Evolutionary conservation across 92 coral and sea anemone species (phyloP).

Genomic region (Epizoanthus ramosus): DNA sequence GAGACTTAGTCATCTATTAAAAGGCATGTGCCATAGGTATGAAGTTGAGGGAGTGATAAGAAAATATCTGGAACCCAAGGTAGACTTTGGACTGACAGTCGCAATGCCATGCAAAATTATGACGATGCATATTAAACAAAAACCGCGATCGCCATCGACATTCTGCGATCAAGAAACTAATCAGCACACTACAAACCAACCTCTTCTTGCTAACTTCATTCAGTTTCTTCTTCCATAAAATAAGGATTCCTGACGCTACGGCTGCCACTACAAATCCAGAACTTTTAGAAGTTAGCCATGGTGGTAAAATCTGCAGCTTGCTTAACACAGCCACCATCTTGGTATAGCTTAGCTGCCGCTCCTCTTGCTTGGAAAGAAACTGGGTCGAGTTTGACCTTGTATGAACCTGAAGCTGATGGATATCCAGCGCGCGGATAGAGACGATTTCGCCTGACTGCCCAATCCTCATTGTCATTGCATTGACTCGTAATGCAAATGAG

Average conservation of each 20-base stretch:
- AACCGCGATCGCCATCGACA: not conserved
- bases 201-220: slow-evolving; percentile 39
- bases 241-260: slow-evolving; percentile 37
- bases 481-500: no score
- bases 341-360: slow-evolving; percentile 35
- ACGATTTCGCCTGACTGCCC: no score
- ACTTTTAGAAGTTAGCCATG: slow-evolving; percentile 41
- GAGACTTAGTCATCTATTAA: not conserved
- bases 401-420: no score
- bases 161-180: not conserved
- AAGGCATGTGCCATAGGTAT: not conserved
- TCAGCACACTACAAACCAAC: not conserved
- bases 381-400: no score
- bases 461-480: no score
- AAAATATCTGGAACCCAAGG: not conserved
- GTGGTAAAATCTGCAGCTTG: slow-evolving; percentile 16
- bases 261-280: slow-evolving; percentile 37
- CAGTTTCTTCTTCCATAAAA: slow-evolving; percentile 38
- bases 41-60: not conserved
- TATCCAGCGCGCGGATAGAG: no score
- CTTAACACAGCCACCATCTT: slow-evolving; percentile 38
- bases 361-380: not conserved
- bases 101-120: no score
- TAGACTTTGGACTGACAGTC: slow-evolving; percentile 30
- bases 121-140: no score